phyloP scores from a whole-genome alignment of 2,797 vertebrate species.

The Anisognathus igniventris region DNA sequence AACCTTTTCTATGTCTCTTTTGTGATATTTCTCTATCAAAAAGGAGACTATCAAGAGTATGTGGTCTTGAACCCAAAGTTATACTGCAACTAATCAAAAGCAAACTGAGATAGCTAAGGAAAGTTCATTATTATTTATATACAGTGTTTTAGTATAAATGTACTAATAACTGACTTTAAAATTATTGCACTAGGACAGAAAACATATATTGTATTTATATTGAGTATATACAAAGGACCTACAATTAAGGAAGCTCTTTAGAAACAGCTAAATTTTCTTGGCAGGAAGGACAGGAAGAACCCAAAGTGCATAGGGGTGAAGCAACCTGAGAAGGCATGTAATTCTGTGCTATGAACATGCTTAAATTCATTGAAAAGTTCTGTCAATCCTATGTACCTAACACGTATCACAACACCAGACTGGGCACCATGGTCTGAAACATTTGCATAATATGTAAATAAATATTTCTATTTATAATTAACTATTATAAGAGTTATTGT shows the following conservation, averaged over 20 bases:
- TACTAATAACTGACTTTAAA: background rate
- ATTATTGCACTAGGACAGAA: background rate
- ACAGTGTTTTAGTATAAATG: background rate
- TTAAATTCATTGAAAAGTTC: background rate
- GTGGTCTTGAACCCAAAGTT: background rate
- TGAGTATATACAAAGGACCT: background rate
- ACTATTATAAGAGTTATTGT: background rate
- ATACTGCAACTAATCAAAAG: background rate
- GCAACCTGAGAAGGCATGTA: background rate
- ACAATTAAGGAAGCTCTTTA: background rate
- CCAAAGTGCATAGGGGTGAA: background rate
- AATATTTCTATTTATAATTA: background rate
- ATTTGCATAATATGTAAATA: background rate
- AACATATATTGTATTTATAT: background rate
- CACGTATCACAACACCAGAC: background rate
- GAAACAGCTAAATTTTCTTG: background rate
- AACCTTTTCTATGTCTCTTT: background rate
- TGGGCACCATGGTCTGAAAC: background rate
- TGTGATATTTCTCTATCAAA: background rate
- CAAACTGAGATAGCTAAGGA: background rate
- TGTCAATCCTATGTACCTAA: background rate
- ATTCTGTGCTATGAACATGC: background rate
- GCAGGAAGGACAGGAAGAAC: rapidly evolving
- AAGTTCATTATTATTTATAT: background rate
- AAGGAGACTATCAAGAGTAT: background rate